These are phyloP conservation scores for Typhlichthys eigenmanni DNA, from an alignment of 2,797 vertebrate species.

Conservation along the genomic window DNA sequence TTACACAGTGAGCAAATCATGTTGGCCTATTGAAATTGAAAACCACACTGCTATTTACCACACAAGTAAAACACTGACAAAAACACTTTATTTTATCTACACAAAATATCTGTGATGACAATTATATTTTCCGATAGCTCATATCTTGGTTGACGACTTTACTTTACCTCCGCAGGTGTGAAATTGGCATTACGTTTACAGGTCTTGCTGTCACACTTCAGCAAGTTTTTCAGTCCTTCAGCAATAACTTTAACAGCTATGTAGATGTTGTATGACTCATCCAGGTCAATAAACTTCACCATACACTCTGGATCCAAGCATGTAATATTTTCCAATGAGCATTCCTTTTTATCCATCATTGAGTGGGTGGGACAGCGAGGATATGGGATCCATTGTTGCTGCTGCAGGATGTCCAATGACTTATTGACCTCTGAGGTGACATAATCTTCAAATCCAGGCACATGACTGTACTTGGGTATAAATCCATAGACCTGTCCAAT, in stretches of 20 bases:
- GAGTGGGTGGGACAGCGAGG: constrained; percentile 19
- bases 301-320: constrained; percentile 28
- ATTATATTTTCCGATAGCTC: too few species aligned
- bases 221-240: constrained; percentile 44
- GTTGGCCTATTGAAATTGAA: too few species aligned
- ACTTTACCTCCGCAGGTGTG: constrained; percentile 52
- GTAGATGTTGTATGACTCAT: constrained; percentile 48
- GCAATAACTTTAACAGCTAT: constrained; percentile 58
- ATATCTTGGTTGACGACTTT: not conserved
- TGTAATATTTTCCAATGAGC: not conserved
- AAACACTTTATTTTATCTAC: too few species aligned
- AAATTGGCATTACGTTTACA: constrained; percentile 36
- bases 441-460: constrained; percentile 55
- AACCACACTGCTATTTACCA: too few species aligned
- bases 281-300: constrained; percentile 24
- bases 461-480: constrained; percentile 30
- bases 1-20: not conserved
- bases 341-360: not conserved
- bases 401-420: constrained; percentile 5
- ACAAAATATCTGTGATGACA: too few species aligned
- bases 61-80: too few species aligned
- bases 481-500: constrained; percentile 58
- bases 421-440: constrained; percentile 30
- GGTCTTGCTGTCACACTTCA: constrained; percentile 29
- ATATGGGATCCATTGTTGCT: not conserved